These are phyloP conservation scores for Elephas maximus DNA, from an alignment of 2,113 vertebrate species.

Conservation along the genomic window DNA sequence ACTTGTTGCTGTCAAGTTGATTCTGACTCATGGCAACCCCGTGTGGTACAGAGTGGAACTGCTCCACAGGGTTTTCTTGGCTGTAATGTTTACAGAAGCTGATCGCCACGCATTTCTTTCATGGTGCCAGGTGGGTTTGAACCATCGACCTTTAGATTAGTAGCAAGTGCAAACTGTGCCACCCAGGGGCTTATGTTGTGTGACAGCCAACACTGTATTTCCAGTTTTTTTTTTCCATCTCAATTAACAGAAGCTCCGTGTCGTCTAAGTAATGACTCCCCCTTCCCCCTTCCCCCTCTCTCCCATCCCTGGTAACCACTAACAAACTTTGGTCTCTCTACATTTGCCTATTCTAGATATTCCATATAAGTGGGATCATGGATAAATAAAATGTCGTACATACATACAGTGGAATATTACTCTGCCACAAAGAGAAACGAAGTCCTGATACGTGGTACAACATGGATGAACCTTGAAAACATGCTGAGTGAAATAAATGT, in stretches of 20 bases:
- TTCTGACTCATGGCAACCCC: neutral
- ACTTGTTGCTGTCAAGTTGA: neutral
- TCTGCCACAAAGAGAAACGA: too few species aligned
- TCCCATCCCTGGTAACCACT: neutral
- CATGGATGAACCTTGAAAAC: too few species aligned
- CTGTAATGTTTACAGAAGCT: neutral
- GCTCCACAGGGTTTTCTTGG: neutral
- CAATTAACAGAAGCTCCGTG: neutral
- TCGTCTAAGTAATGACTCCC: neutral
- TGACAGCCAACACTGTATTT: neutral
- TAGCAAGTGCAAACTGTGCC: neutral
- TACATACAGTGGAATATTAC: too few species aligned
- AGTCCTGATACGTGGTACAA: too few species aligned
- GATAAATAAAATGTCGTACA: too few species aligned
- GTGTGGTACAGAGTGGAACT: neutral
- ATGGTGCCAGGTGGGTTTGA: neutral
- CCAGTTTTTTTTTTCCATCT: neutral
- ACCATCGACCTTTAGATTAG: neutral
- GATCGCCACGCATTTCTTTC: neutral
- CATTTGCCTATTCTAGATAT: too few species aligned
- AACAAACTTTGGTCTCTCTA: too few species aligned
- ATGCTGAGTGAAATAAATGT: too few species aligned
- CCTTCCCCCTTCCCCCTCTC: neutral
- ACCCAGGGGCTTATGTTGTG: neutral
- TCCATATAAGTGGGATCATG: too few species aligned